Evolutionary conservation across 2,113 vertebrate species (phyloP).

Genomic region (Ageneiosus marmoratus): DNA sequence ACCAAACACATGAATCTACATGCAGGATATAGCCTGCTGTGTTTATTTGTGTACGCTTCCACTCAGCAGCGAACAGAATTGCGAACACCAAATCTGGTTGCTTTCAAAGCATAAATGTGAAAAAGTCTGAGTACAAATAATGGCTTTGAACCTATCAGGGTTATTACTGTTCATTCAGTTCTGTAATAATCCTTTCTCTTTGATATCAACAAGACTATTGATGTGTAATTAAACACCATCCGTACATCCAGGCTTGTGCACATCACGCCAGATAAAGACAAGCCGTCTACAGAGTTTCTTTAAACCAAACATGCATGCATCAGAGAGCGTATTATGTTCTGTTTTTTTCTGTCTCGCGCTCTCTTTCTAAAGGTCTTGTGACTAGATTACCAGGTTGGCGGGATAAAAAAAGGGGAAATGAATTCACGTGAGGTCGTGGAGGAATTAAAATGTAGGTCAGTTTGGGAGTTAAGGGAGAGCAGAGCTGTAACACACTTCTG

Average conservation of each 20-base stretch:
- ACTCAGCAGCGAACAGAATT: not conserved
- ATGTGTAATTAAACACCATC: constrained; percentile 11
- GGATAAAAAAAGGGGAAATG: constrained; percentile 45
- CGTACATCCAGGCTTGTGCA: not conserved
- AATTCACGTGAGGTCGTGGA: constrained; percentile 44
- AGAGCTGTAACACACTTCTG: constrained; percentile 55
- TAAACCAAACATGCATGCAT: constrained; percentile 18
- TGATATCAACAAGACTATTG: constrained; percentile 18
- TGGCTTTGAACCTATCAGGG: constrained; percentile 14
- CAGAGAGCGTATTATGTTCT: not conserved
- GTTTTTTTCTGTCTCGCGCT: not conserved
- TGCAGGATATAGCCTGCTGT: constrained; percentile 7
- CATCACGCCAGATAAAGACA: not conserved
- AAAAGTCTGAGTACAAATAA: not conserved
- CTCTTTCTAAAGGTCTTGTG: constrained; percentile 49
- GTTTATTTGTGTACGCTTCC: not conserved
- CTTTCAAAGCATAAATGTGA: not conserved
- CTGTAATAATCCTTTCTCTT: constrained; percentile 10
- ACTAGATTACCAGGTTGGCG: constrained; percentile 60
- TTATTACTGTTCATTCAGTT: not conserved
- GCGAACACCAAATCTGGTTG: not conserved
- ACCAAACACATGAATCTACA: constrained; percentile 6
- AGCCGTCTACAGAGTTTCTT: not conserved
- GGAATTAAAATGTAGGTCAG: constrained; percentile 69
- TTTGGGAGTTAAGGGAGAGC: constrained; percentile 62